Percentiles rank a stretch among this genome's conserved stretches.
These are phyloP conservation scores for Icerya purchasi DNA, from an alignment of 2,888 invertebrate genomes.

Conservation along the genomic window DNA sequence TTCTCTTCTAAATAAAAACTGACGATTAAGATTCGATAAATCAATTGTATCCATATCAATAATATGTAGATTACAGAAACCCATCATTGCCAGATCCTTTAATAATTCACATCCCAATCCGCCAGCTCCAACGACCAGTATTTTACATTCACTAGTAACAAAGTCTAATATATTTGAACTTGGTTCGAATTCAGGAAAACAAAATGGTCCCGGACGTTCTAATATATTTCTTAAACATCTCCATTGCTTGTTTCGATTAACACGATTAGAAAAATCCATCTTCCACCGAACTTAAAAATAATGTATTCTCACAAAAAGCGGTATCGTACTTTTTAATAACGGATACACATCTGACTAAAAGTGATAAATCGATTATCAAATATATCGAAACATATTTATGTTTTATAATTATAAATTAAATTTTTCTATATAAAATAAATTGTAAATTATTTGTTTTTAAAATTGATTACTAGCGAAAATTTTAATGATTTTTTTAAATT, in stretches of 20 bases:
- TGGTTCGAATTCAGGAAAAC: slow-evolving; percentile 77
- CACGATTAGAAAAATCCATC: too few relatives aligned
- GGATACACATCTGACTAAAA: background rate
- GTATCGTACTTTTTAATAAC: background rate
- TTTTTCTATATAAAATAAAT: too few relatives aligned
- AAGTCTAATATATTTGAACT: slow-evolving; percentile 65
- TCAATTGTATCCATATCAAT: slow-evolving; percentile 99
- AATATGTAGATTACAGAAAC: slow-evolving; percentile 80
- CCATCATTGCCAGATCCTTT: slow-evolving; percentile 87
- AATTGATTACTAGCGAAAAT: too few relatives aligned
- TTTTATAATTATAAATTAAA: too few relatives aligned
- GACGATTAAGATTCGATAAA: slow-evolving; percentile 90
- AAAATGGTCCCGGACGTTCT: slow-evolving; percentile 80
- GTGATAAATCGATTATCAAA: background rate
- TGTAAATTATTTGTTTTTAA: too few relatives aligned
- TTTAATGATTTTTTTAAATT: too few relatives aligned
- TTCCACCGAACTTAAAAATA: background rate
- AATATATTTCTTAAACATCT: slow-evolving; percentile 61
- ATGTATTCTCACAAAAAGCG: background rate
- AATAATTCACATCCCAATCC: slow-evolving; percentile 94
- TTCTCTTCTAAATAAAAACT: slow-evolving; percentile 83
- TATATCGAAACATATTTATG: too few relatives aligned
- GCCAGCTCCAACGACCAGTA: slow-evolving; percentile 84
- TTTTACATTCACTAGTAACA: slow-evolving; percentile 60
- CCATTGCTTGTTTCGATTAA: slow-evolving; percentile 46